A percentile compares a stretch with the other conserved stretches of the same genome.
Evolutionary conservation across 2,797 vertebrate species (phyloP).

Genomic region (Macroramphosus scolopax): DNA sequence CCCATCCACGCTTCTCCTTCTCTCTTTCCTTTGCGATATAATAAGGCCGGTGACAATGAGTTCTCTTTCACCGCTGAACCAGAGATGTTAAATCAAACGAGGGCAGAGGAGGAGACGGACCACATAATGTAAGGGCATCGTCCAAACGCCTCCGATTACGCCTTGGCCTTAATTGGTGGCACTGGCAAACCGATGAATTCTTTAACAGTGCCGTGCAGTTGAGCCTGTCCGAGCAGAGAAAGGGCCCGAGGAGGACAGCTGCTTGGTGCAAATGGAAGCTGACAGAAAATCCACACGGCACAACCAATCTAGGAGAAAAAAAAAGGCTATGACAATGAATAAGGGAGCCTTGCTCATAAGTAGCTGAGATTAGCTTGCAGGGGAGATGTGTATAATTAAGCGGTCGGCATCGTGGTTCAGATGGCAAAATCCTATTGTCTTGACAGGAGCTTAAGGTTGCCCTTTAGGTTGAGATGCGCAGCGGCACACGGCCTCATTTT

Average conservation of each 20-base stretch:
- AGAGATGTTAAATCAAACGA: constrained; percentile 77
- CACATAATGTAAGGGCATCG: constrained; percentile 72
- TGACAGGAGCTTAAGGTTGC: constrained; percentile 81
- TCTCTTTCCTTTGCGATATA: constrained; percentile 25
- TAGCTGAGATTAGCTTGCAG: constrained; percentile 58
- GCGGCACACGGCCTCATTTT: constrained; percentile 49
- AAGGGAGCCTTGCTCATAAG: constrained; percentile 59
- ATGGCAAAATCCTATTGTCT: constrained; percentile 79
- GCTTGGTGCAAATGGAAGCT: constrained; percentile 68
- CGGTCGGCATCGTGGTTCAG: constrained; percentile 65
- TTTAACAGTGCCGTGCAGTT: constrained; percentile 61
- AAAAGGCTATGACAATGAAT: constrained; percentile 62
- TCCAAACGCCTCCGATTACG: constrained; percentile 72
- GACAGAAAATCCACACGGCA: constrained; percentile 74
- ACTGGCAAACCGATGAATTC: constrained; percentile 73
- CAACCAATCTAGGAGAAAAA: constrained; percentile 52
- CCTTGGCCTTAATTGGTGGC: constrained; percentile 74
- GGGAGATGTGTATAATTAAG: constrained; percentile 79
- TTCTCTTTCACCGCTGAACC: constrained; percentile 65
- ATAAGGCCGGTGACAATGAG: constrained; percentile 71
- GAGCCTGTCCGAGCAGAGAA: constrained; percentile 36
- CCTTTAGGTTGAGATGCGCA: constrained; percentile 73
- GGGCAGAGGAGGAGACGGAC: constrained; percentile 66
- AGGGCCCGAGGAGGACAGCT: constrained; percentile 51
- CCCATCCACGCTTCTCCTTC: constrained; percentile 1